A percentile compares a stretch with the other conserved stretches of the same genome.
Conservation (phyloP, 2,113 vertebrate genomes). For the Oxyruncus cristatus region DNA sequence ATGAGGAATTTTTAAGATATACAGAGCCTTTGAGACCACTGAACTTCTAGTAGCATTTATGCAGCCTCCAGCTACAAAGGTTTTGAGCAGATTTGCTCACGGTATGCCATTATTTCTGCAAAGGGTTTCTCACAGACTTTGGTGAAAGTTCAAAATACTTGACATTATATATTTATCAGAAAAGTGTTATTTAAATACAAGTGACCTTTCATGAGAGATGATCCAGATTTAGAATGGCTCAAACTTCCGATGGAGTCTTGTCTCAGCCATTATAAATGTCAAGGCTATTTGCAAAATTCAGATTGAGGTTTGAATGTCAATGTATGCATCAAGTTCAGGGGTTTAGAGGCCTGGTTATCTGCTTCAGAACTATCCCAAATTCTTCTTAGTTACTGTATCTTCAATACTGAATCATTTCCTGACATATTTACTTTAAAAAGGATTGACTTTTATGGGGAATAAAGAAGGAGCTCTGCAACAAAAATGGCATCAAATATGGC, state of each 20-base stretch:
- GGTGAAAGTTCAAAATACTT: background rate
- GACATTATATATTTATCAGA: background rate
- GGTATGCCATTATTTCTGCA: background rate
- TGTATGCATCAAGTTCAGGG: background rate
- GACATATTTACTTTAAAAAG: background rate
- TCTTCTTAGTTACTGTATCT: background rate
- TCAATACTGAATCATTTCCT: background rate
- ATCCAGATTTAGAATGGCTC: background rate
- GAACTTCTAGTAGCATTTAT: background rate
- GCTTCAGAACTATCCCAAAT: background rate
- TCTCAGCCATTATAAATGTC: conserved; percentile 23
- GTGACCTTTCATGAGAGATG: background rate
- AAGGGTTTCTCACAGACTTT: background rate
- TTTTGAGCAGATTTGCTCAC: conserved; percentile 1
- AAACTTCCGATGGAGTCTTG: background rate
- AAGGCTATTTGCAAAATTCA: conserved; percentile 42
- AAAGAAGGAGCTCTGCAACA: background rate
- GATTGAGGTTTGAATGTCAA: conserved; percentile 33
- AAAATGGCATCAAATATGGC: background rate
- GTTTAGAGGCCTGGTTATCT: background rate
- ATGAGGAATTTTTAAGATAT: background rate
- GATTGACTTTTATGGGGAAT: background rate
- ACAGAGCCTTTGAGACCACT: background rate
- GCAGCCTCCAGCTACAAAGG: background rate
- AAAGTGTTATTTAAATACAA: conserved; percentile 10